Conservation (phyloP, 2,888 invertebrate genomes). For the Notodonta dromedarius region DNA sequence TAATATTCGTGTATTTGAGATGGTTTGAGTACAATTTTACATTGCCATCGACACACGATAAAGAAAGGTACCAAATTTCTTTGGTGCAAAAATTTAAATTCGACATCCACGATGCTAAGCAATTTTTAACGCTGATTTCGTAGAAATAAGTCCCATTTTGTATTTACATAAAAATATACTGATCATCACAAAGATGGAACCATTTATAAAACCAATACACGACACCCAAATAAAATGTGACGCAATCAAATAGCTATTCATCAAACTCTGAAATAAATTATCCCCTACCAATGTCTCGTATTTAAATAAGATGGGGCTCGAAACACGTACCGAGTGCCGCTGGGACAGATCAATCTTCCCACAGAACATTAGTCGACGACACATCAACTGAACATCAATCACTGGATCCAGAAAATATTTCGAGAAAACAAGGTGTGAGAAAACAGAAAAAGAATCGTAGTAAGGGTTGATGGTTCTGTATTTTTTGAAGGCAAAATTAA, state of each 20-base stretch:
- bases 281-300: conserved; percentile 19
- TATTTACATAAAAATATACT: not conserved
- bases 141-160: no score
- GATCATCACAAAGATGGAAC: conserved; percentile 1
- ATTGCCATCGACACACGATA: no score
- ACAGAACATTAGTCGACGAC: conserved; percentile 61
- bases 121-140: no score
- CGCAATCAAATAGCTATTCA: conserved; percentile 41
- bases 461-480: conserved; percentile 27
- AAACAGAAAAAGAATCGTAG: conserved; percentile 12
- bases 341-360: conserved; percentile 71
- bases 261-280: conserved; percentile 29
- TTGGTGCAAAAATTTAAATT: no score
- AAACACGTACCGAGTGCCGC: conserved; percentile 43
- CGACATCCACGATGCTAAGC: no score
- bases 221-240: conserved; percentile 2
- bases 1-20: no score
- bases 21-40: no score
- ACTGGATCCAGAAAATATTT: conserved; percentile 62
- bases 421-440: conserved; percentile 59
- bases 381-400: conserved; percentile 74
- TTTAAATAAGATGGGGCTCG: conserved; percentile 50
- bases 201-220: not conserved
- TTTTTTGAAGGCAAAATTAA: not conserved
- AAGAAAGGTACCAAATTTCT: no score